Evolutionary conservation across 2,888 invertebrate genomes (phyloP).

Genomic region (Stegana nigrithorax): DNA sequence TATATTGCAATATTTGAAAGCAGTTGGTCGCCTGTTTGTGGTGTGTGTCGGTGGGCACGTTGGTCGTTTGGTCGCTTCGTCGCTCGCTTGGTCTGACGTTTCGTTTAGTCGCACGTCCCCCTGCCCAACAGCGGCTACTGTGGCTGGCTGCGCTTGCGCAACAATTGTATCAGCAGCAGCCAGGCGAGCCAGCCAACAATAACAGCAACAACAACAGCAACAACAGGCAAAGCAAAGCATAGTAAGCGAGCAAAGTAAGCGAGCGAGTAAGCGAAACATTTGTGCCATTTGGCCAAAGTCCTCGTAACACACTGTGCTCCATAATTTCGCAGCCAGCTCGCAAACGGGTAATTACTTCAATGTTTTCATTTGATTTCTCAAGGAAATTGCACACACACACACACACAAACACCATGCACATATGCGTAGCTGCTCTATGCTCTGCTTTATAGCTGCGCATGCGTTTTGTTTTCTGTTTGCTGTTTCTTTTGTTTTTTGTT

Average conservation of each 20-base stretch:
- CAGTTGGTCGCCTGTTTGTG: slow-evolving; percentile 2
- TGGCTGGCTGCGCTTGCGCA: slow-evolving; percentile 45
- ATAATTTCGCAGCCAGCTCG: slow-evolving; percentile 35
- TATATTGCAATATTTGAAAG: slow-evolving; percentile 32
- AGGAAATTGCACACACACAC: neutral
- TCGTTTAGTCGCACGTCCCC: slow-evolving; percentile 2
- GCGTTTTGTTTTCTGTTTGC: too few species aligned
- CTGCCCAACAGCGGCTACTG: slow-evolving; percentile 25
- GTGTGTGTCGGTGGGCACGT: slow-evolving; percentile 3
- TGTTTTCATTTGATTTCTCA: neutral
- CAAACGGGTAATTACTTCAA: slow-evolving; percentile 37
- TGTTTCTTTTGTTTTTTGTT: too few species aligned
- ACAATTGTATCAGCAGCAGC: slow-evolving; percentile 48
- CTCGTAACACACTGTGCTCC: slow-evolving; percentile 30
- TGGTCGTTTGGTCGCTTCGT: neutral
- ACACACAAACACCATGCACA: too few species aligned
- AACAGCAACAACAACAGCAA: too few species aligned
- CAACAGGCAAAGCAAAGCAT: too few species aligned
- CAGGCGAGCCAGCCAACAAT: too few species aligned
- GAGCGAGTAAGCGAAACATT: slow-evolving; percentile 31
- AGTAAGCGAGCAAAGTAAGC: neutral
- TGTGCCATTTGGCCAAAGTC: slow-evolving; percentile 57
- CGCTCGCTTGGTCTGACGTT: neutral
- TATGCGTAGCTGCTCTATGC: too few species aligned
- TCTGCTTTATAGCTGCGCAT: too few species aligned